A percentile compares a stretch with the other conserved stretches of the same genome.
phyloP scores from a whole-genome alignment of 1,140 invertebrate species.

The Drosophila sproati region DNA sequence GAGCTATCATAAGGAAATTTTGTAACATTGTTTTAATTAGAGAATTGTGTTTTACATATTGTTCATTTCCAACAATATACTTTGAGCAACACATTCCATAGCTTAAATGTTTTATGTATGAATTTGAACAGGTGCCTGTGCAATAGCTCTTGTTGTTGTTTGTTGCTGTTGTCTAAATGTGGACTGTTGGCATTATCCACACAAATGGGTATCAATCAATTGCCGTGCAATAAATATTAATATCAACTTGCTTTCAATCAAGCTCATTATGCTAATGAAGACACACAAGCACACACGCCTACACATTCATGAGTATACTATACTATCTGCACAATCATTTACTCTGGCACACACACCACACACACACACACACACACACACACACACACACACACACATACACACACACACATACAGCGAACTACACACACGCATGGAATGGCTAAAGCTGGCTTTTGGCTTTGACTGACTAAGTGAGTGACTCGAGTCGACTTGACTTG shows the following conservation, averaged over 20 bases:
- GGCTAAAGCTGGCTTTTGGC: constrained; percentile 21
- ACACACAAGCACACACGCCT: constrained; percentile 70
- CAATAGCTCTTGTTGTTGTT: not conserved
- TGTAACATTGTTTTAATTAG: too few species aligned
- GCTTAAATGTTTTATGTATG: not conserved
- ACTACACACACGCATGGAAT: constrained; percentile 3
- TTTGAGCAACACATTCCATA: too few species aligned
- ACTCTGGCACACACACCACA: not conserved
- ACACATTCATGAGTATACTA: constrained; percentile 36
- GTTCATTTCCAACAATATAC: too few species aligned
- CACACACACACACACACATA: too few species aligned
- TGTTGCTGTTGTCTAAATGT: not conserved
- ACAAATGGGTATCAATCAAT: constrained; percentile 47
- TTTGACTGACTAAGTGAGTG: constrained; percentile 54
- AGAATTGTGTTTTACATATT: too few species aligned
- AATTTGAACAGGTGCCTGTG: not conserved
- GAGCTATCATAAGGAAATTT: not conserved
- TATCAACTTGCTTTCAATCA: constrained; percentile 75
- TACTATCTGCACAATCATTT: constrained; percentile 11
- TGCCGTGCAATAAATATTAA: constrained; percentile 63
- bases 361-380: too few species aligned
- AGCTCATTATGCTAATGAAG: constrained; percentile 78
- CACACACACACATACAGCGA: too few species aligned
- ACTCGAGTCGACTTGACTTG: constrained; percentile 40
- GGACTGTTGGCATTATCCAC: not conserved